These are phyloP conservation scores for Esox niger DNA, from an alignment of 2,113 vertebrate species.

Conservation along the genomic window DNA sequence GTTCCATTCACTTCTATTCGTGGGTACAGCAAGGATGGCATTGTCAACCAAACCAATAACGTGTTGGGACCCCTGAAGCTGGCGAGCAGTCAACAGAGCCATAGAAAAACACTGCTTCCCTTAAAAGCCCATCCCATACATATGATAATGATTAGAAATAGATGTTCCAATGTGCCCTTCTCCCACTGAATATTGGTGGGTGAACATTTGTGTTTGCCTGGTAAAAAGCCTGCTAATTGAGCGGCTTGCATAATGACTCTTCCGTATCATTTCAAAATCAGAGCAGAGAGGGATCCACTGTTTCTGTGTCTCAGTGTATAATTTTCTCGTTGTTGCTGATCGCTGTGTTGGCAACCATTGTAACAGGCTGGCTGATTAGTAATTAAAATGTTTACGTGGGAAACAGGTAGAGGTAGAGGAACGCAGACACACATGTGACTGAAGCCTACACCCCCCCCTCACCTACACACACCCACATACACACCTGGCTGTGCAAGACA, in stretches of 20 bases:
- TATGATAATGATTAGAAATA: background rate
- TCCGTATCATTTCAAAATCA: conserved; percentile 50
- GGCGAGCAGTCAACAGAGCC: too few relatives aligned
- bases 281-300: conserved; percentile 41
- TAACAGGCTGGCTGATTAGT: conserved; percentile 63
- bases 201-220: conserved; percentile 52
- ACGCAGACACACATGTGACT: conserved; percentile 29
- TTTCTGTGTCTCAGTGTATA: conserved; percentile 49
- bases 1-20: too few relatives aligned
- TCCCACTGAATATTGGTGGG: conserved; percentile 36
- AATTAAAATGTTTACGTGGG: conserved; percentile 69
- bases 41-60: too few relatives aligned
- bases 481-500: conserved; percentile 37
- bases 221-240: conserved; percentile 63
- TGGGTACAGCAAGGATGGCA: too few relatives aligned
- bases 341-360: conserved; percentile 52
- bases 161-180: conserved; percentile 20
- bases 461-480: conserved; percentile 1
- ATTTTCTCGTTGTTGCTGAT: conserved; percentile 66
- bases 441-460: conserved; percentile 15
- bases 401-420: conserved; percentile 46
- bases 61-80: too few relatives aligned
- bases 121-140: too few relatives aligned
- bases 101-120: too few relatives aligned
- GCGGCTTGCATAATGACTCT: conserved; percentile 60